Percentiles rank a stretch among this genome's conserved stretches.
phyloP scores from a whole-genome alignment of 2,113 vertebrate species.

The Salminus brasiliensis region DNA sequence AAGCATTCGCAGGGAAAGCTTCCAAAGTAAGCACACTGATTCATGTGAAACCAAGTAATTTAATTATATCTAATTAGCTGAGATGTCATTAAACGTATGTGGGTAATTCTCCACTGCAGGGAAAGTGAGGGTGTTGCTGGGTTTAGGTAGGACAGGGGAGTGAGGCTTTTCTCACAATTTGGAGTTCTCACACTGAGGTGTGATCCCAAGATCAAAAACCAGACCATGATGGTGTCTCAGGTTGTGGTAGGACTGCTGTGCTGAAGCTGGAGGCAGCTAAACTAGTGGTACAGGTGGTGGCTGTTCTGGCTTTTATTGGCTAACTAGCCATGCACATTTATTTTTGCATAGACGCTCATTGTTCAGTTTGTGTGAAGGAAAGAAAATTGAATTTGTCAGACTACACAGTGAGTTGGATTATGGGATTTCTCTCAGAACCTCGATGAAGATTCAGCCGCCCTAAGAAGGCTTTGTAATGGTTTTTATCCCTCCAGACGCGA shows the following conservation, averaged over 20 bases:
- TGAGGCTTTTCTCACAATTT: background rate
- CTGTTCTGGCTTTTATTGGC: background rate
- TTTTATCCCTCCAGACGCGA: background rate
- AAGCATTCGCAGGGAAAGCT: background rate
- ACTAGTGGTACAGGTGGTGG: background rate
- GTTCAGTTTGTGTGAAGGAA: background rate
- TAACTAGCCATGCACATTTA: background rate
- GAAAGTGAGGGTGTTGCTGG: background rate
- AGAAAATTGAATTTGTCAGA: background rate
- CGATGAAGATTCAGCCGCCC: background rate
- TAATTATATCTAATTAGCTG: background rate
- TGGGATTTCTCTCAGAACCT: background rate
- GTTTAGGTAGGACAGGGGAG: background rate
- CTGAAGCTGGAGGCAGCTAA: background rate
- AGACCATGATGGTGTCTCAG: background rate
- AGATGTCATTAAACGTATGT: background rate
- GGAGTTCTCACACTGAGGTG: constrained; percentile 1
- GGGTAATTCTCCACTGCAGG: background rate
- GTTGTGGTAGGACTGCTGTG: background rate
- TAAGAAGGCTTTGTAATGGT: background rate
- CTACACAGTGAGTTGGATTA: background rate
- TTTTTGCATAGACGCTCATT: background rate
- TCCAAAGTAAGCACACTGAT: background rate
- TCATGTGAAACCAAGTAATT: background rate
- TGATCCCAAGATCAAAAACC: background rate